These are phyloP conservation scores for Choreutis nemorana DNA, from an alignment of 2,888 invertebrate genomes.

Conservation along the genomic window DNA sequence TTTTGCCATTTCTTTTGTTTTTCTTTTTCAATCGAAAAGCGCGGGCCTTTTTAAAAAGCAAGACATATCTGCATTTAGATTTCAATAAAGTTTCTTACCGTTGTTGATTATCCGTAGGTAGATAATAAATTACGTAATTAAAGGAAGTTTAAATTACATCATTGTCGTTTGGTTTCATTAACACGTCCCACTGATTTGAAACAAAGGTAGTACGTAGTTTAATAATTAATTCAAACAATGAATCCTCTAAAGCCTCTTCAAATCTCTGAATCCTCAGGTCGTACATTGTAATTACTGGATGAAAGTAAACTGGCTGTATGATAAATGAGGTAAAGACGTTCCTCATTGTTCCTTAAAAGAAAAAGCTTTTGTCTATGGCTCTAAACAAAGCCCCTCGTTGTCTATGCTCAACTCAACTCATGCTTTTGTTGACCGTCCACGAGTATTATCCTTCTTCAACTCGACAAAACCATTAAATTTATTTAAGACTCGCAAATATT, in stretches of 20 bases:
- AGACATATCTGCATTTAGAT: conserved; percentile 3
- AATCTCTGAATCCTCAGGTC: conserved; percentile 28
- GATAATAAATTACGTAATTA: no score
- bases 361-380: conserved; percentile 59
- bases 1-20: conserved; percentile 36
- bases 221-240: conserved; percentile 44
- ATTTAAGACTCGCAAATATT: conserved; percentile 42
- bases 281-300: conserved; percentile 60
- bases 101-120: no score
- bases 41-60: conserved; percentile 5
- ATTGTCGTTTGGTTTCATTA: no score
- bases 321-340: conserved; percentile 60
- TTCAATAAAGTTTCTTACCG: conserved; percentile 7
- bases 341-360: conserved; percentile 53
- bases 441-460: conserved; percentile 39
- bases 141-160: no score
- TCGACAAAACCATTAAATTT: conserved; percentile 49
- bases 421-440: conserved; percentile 47
- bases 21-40: conserved; percentile 32
- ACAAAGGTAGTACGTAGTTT: conserved; percentile 31
- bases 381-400: conserved; percentile 51
- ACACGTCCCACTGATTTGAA: no score
- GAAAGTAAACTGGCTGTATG: conserved; percentile 62
- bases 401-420: conserved; percentile 45
- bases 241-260: conserved; percentile 21